Conservation (phyloP, 2,113 vertebrate species). For the Clarias batrachus region DNA sequence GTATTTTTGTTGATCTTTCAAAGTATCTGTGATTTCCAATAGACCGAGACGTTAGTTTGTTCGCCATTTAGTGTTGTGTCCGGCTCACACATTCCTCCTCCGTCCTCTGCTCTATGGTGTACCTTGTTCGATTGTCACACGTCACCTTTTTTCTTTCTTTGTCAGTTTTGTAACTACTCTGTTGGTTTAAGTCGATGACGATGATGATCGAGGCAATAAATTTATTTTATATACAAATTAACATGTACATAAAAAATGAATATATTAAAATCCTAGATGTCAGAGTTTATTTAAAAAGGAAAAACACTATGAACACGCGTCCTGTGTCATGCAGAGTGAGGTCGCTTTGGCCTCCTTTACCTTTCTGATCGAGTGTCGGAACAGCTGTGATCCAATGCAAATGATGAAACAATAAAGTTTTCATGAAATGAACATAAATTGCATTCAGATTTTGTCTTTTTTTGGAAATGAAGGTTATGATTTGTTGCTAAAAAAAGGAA, state of each 20-base stretch:
- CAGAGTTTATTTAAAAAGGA: constrained; percentile 39
- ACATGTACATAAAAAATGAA: constrained; percentile 37
- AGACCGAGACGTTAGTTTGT: not conserved
- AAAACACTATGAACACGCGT: constrained; percentile 50
- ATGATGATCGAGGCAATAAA: constrained; percentile 59
- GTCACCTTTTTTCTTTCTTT: constrained; percentile 25
- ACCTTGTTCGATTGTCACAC: constrained; percentile 4
- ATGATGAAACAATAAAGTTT: constrained; percentile 67
- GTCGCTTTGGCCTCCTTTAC: constrained; percentile 51
- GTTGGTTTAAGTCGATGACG: constrained; percentile 47
- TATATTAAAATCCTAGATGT: constrained; percentile 52
- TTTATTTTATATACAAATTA: constrained; percentile 62
- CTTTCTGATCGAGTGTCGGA: constrained; percentile 50
- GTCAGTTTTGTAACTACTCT: constrained; percentile 39
- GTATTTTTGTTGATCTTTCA: not conserved
- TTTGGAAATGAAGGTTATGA: not conserved
- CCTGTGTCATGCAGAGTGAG: constrained; percentile 57
- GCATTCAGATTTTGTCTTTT: constrained; percentile 37
- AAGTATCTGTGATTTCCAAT: not conserved
- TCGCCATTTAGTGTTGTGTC: not conserved
- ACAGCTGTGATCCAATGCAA: constrained; percentile 55
- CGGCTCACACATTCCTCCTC: not conserved
- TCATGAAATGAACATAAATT: constrained; percentile 52
- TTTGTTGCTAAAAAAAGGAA: not conserved
- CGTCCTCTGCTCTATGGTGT: not conserved